These are phyloP conservation scores for Scolopax rusticola DNA, from an alignment of 2,797 vertebrate genomes.

Conservation along the genomic window DNA sequence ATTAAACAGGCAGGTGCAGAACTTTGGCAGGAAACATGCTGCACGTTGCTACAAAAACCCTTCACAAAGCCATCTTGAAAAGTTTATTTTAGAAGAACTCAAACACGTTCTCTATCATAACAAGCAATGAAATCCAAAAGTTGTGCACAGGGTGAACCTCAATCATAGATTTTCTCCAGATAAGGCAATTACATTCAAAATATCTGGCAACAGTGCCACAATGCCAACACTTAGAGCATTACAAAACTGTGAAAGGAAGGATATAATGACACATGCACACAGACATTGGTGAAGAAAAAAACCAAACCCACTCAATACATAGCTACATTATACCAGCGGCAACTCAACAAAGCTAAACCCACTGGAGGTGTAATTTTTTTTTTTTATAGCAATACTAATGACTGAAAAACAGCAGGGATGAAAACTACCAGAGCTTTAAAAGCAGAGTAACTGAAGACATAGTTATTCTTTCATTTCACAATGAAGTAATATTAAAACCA, in stretches of 20 bases:
- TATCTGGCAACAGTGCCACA: background rate
- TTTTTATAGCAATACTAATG: background rate
- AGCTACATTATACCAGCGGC: background rate
- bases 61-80: background rate
- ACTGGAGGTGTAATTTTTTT: background rate
- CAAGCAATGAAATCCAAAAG: background rate
- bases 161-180: background rate
- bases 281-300: background rate
- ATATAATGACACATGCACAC: background rate
- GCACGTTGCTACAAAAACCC: background rate
- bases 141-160: background rate
- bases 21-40: background rate
- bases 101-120: fast-evolving
- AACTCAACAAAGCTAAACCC: background rate
- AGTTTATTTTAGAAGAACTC: background rate
- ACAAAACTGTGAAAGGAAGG: background rate
- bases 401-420: background rate
- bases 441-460: background rate
- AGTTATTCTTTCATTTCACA: background rate
- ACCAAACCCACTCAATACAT: background rate
- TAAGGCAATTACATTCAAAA: background rate
- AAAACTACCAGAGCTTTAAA: background rate
- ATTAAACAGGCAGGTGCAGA: background rate
- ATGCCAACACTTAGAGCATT: background rate
- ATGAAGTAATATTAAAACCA: background rate